Conservation (phyloP, 1,140 invertebrate genomes). For the Lysiphlebus fabarum region DNA sequence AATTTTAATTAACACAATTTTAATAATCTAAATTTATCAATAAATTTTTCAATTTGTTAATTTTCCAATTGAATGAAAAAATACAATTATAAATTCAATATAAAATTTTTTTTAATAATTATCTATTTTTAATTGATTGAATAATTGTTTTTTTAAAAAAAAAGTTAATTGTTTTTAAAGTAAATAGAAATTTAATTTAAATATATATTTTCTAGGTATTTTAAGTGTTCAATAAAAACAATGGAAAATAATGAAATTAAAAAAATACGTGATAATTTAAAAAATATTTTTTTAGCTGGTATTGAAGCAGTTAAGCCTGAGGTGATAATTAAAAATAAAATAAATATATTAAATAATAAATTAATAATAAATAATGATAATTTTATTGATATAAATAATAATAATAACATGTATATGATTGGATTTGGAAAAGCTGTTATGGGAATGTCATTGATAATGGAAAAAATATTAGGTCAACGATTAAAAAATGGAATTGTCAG, state of each 20-base stretch:
- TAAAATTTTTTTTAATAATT: no score
- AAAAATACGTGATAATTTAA: conserved; percentile 26
- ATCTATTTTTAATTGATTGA: no score
- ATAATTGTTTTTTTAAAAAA: no score
- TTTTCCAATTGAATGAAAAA: no score
- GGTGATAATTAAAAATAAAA: conserved; percentile 33
- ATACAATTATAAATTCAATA: no score
- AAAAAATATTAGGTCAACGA: conserved; percentile 62
- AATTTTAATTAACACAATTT: no score
- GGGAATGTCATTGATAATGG: conserved; percentile 76
- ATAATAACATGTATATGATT: conserved; percentile 70
- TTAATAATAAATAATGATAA: conserved; percentile 35
- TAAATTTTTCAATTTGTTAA: no score
- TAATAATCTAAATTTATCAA: no score
- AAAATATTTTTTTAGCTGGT: conserved; percentile 36
- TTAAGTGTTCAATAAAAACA: background rate
- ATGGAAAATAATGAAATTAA: conserved; percentile 5
- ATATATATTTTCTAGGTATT: no score
- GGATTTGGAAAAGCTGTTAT: conserved; percentile 92
- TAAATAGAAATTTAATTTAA: no score
- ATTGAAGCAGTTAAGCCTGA: conserved; percentile 40
- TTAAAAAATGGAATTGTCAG: conserved; percentile 74
- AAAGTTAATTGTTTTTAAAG: no score
- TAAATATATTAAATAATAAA: conserved; percentile 32
- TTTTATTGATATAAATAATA: conserved; percentile 45